These are phyloP conservation scores for Scaptomyza hsui DNA, from an alignment of 1,140 invertebrate genomes.

Conservation along the genomic window DNA sequence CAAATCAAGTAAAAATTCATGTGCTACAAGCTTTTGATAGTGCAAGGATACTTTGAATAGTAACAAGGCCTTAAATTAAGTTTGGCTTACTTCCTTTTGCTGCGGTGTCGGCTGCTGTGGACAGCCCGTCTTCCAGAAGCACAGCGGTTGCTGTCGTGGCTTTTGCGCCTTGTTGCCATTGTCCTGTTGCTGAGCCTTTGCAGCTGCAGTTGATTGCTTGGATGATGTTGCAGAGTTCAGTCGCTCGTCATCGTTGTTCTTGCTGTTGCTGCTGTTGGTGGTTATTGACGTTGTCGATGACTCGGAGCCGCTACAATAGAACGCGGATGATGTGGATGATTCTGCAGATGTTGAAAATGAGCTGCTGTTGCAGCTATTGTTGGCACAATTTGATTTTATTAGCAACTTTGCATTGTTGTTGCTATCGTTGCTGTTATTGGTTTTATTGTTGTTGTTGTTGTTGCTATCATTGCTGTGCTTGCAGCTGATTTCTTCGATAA, in stretches of 20 bases:
- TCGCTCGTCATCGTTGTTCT: background rate
- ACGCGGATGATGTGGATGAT: conserved; percentile 29
- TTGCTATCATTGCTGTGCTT: conserved; percentile 48
- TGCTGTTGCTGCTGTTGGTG: conserved; percentile 9
- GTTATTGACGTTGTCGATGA: conserved; percentile 22
- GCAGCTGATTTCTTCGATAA: conserved; percentile 32
- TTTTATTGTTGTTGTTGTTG: conserved; percentile 46
- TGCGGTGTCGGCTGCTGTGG: conserved; percentile 56
- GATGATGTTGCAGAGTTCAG: background rate
- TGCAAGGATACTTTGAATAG: background rate
- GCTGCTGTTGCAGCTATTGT: conserved; percentile 44
- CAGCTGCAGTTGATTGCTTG: background rate
- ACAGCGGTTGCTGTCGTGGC: conserved; percentile 56
- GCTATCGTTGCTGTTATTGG: conserved; percentile 18
- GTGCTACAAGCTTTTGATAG: too few species aligned
- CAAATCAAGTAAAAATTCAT: background rate
- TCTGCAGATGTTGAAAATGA: conserved; percentile 51
- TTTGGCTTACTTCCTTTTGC: conserved; percentile 57
- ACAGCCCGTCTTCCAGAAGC: conserved; percentile 68
- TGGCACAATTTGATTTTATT: conserved; percentile 11
- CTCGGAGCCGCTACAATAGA: conserved; percentile 50
- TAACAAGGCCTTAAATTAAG: conserved; percentile 5
- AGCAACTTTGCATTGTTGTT: conserved; percentile 17
- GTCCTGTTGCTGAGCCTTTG: background rate
- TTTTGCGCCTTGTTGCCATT: conserved; percentile 22